phyloP scores from a whole-genome alignment of 2,113 vertebrate genomes.

The Plecturocebus donacophilus region DNA sequence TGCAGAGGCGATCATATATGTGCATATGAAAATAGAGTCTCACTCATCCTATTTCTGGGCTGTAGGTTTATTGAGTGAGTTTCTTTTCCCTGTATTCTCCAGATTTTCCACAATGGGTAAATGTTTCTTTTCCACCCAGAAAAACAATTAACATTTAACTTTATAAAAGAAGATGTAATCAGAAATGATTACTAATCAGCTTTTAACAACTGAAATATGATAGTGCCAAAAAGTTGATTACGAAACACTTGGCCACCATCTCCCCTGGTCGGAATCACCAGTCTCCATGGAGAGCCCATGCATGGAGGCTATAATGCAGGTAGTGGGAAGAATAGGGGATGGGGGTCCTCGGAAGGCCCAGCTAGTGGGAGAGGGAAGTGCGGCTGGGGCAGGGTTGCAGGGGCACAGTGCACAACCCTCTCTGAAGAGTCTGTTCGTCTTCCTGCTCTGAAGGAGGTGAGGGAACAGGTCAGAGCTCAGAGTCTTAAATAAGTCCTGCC shows the following conservation, averaged over 20 bases:
- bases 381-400: no score
- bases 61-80: neutral
- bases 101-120: neutral
- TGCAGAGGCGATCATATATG: no score
- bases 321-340: neutral
- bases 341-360: neutral
- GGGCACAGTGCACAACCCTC: no score
- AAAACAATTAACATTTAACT: neutral
- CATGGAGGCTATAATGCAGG: accelerated
- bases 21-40: neutral
- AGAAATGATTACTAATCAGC: neutral
- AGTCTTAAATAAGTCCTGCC: neutral
- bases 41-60: neutral
- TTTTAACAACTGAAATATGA: neutral
- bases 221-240: neutral
- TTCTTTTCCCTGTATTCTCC: neutral
- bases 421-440: neutral
- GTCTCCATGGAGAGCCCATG: neutral
- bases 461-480: neutral
- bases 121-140: neutral
- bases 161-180: neutral
- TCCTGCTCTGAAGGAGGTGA: no score
- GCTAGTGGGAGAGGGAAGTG: neutral
- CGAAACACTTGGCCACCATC: accelerated
- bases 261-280: neutral